Conservation (phyloP, 2,797 vertebrate genomes). For the Enteromius afrohamiltoni region DNA sequence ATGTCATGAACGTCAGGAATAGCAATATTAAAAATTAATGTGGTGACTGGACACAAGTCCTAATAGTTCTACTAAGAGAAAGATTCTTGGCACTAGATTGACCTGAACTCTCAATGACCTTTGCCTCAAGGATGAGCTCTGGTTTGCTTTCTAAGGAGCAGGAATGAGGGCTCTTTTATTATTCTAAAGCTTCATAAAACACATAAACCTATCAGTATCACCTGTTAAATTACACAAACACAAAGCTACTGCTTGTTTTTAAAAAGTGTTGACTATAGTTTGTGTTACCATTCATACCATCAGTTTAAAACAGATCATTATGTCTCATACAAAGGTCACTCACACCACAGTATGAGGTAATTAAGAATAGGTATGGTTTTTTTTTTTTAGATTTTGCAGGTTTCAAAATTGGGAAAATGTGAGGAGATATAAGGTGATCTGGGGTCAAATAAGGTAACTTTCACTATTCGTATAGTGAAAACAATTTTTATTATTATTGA, state of each 20-base stretch:
- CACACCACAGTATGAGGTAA: constrained; percentile 9
- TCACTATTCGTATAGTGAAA: no score
- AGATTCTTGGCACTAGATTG: neutral
- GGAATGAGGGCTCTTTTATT: constrained; percentile 39
- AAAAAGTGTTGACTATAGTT: constrained; percentile 40
- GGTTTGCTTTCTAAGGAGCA: constrained; percentile 39
- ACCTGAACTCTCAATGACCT: constrained; percentile 52
- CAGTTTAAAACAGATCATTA: constrained; percentile 23
- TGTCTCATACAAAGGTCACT: constrained; percentile 33
- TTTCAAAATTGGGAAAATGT: neutral
- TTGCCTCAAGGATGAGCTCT: constrained; percentile 15
- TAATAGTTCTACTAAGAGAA: constrained; percentile 13
- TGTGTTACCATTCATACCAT: constrained; percentile 26
- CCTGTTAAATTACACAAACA: constrained; percentile 9
- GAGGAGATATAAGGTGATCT: neutral
- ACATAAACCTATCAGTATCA: constrained; percentile 20
- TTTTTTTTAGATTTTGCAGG: constrained; percentile 1
- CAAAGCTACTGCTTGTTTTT: constrained; percentile 43
- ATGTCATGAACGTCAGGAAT: neutral
- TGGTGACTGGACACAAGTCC: neutral
- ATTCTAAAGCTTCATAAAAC: constrained; percentile 21
- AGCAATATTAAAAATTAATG: constrained; percentile 8
- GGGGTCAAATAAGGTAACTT: neutral
- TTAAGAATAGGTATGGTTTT: neutral
- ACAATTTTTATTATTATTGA: no score